phyloP scores from a whole-genome alignment of 2,797 vertebrate species.

The Enoplosus armatus region DNA sequence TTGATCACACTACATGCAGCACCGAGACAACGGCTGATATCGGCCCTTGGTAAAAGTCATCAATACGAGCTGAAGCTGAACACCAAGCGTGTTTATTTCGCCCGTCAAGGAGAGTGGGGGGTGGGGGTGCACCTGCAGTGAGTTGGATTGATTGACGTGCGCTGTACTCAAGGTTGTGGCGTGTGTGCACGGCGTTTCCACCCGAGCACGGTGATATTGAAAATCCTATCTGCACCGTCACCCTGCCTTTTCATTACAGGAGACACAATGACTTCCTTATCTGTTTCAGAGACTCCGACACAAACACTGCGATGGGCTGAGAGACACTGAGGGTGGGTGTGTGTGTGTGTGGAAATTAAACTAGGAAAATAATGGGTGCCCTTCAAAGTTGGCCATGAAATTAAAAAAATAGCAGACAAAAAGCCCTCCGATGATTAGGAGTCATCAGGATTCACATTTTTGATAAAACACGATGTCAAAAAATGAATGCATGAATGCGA shows the following conservation, averaged over 20 bases:
- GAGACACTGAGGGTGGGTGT: slow-evolving; percentile 18
- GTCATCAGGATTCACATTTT: slow-evolving; percentile 4
- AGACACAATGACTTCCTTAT: slow-evolving; percentile 70
- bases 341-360: slow-evolving; percentile 28
- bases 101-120: not conserved
- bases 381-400: slow-evolving; percentile 45
- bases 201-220: slow-evolving; percentile 40
- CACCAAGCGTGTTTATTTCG: slow-evolving; percentile 21
- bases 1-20: slow-evolving; percentile 6
- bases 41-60: slow-evolving; percentile 28
- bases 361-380: slow-evolving; percentile 25
- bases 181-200: not conserved
- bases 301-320: slow-evolving; percentile 41
- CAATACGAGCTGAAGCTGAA: slow-evolving; percentile 5
- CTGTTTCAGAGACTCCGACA: slow-evolving; percentile 50
- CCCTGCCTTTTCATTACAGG: slow-evolving; percentile 62
- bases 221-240: slow-evolving; percentile 58
- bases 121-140: not conserved
- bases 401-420: slow-evolving; percentile 25
- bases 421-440: not conserved
- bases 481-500: slow-evolving; percentile 19
- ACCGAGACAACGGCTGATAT: not conserved
- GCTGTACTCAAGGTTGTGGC: slow-evolving; percentile 49
- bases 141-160: slow-evolving; percentile 48
- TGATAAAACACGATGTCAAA: slow-evolving; percentile 19